These are phyloP conservation scores for Exocentrus adspersus DNA, from an alignment of 2,888 invertebrate genomes.

Conservation along the genomic window DNA sequence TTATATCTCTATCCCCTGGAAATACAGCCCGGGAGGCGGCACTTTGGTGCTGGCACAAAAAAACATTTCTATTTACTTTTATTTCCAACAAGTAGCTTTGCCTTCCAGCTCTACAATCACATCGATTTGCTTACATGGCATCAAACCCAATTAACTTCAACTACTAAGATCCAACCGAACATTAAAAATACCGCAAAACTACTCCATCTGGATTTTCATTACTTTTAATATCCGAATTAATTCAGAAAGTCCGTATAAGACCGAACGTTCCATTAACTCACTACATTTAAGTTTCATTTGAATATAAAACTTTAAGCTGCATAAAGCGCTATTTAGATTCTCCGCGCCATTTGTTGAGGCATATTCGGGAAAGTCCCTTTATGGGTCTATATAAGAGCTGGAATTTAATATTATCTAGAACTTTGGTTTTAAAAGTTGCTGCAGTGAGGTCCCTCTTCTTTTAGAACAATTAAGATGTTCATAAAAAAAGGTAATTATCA, in stretches of 20 bases:
- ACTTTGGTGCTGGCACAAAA: no score
- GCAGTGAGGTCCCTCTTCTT: no score
- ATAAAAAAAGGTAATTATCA: no score
- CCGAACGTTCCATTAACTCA: neutral
- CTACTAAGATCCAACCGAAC: neutral
- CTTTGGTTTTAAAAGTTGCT: no score
- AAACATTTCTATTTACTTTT: no score
- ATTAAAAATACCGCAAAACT: neutral
- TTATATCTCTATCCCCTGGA: neutral
- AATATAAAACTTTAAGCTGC: constrained; percentile 1
- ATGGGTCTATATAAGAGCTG: no score
- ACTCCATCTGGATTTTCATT: neutral
- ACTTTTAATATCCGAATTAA: constrained; percentile 3
- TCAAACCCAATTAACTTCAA: no score
- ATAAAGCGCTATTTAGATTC: neutral
- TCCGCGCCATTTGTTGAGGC: constrained; percentile 3
- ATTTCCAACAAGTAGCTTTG: no score
- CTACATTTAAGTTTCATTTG: constrained; percentile 8
- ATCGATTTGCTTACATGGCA: no score
- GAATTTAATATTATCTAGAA: neutral
- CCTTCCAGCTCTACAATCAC: no score
- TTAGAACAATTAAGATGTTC: no score
- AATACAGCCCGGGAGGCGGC: no score
- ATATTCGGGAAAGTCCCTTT: neutral
- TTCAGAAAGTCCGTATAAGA: neutral